Conservation (phyloP, 1,140 invertebrate genomes). For the Palaemon carinicauda region DNA sequence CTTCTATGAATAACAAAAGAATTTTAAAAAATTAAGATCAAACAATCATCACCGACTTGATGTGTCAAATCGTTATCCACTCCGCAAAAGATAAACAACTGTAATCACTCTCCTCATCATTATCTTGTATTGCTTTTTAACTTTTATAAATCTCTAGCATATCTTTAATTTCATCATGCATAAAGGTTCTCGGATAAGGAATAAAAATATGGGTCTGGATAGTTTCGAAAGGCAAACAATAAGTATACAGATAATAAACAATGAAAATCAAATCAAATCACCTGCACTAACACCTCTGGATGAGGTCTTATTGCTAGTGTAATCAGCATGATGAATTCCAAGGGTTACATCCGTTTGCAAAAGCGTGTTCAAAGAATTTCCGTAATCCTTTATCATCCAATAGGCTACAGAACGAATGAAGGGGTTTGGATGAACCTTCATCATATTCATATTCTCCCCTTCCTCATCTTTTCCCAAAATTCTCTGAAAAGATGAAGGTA, state of each 20-base stretch:
- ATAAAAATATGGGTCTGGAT: background rate
- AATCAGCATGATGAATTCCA: constrained; percentile 78
- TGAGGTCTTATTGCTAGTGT: constrained; percentile 71
- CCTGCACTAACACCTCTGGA: background rate
- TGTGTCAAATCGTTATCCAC: too few species aligned
- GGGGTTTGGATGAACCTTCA: constrained; percentile 88
- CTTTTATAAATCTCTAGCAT: too few species aligned
- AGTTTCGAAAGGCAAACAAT: too few species aligned
- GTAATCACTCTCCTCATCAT: too few species aligned
- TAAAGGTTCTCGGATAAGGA: too few species aligned
- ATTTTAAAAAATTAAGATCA: too few species aligned
- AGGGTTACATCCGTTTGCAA: constrained; percentile 75
- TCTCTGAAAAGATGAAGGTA: constrained; percentile 58
- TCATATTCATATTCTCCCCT: constrained; percentile 73
- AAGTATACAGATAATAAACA: background rate
- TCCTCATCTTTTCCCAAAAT: constrained; percentile 64
- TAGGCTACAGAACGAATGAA: constrained; percentile 97
- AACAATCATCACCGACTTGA: too few species aligned
- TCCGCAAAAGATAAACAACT: too few species aligned
- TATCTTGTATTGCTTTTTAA: too few species aligned
- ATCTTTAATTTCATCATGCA: too few species aligned
- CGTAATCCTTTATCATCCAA: constrained; percentile 95
- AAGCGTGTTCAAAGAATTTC: constrained; percentile 87
- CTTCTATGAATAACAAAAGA: too few species aligned
- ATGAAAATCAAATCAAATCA: background rate